Conservation (phyloP, 2,888 invertebrate species). For the Synanthedon vespiformis region DNA sequence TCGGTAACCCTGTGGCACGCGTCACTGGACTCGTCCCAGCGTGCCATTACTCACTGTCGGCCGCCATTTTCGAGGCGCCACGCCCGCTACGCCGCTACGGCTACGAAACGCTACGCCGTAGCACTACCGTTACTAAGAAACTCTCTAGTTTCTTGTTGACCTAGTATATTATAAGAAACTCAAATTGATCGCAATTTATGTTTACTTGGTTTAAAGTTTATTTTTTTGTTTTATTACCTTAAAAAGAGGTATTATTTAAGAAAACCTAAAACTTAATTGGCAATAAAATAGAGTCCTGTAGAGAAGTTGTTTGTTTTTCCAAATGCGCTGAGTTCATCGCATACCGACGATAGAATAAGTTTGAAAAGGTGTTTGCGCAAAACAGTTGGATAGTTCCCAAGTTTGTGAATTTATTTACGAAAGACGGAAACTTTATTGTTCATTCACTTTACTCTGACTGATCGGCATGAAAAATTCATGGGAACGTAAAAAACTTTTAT, state of each 20-base stretch:
- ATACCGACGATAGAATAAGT: constrained; percentile 1
- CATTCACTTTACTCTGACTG: constrained; percentile 3
- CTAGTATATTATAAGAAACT: constrained; percentile 10
- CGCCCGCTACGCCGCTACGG: constrained; percentile 55
- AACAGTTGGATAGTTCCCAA: constrained; percentile 12
- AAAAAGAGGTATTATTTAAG: too few species aligned
- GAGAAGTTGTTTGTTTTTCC: not conserved
- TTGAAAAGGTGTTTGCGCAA: constrained; percentile 13
- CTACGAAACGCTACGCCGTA: constrained; percentile 31
- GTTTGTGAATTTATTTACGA: constrained; percentile 14
- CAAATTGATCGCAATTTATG: too few species aligned
- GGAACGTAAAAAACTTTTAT: too few species aligned
- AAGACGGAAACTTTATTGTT: constrained; percentile 2
- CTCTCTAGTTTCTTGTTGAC: constrained; percentile 12
- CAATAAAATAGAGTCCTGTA: not conserved
- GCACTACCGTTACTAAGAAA: constrained; percentile 15
- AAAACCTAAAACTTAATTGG: not conserved
- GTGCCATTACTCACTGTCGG: constrained; percentile 68
- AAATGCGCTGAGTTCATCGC: not conserved
- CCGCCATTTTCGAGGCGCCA: constrained; percentile 61
- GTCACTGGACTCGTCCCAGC: constrained; percentile 67
- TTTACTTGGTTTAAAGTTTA: too few species aligned
- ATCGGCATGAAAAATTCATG: not conserved
- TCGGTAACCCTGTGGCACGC: constrained; percentile 58
- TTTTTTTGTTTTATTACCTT: too few species aligned